phyloP scores from a whole-genome alignment of 2,113 vertebrate species.

The Hylia prasina region DNA sequence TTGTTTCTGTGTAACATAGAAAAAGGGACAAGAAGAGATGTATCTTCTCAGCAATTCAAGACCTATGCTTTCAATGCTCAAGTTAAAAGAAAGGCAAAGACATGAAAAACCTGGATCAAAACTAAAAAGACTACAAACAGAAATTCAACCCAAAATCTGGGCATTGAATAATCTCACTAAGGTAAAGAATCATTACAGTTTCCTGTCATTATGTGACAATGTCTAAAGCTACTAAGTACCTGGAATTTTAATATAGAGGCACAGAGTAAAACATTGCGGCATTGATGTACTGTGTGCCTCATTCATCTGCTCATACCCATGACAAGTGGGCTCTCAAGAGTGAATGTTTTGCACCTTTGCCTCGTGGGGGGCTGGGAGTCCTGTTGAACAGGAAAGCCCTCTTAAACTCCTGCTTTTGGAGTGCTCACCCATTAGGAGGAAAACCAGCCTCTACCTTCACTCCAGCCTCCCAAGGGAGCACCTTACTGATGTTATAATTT shows the following conservation, averaged over 20 bases:
- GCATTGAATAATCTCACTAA: not conserved
- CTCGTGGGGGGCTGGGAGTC: rapidly evolving
- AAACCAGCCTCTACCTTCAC: not conserved
- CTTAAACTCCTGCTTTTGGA: not conserved
- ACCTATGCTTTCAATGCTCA: not conserved
- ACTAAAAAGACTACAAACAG: not conserved
- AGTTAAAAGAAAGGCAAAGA: not conserved
- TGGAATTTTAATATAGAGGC: not conserved
- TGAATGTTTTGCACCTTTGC: not conserved
- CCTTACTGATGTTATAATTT: not conserved
- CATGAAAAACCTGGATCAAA: not conserved
- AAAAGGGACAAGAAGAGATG: not conserved
- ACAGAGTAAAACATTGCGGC: not conserved
- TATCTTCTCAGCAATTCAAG: not conserved
- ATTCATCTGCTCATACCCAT: not conserved
- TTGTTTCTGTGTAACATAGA: not conserved
- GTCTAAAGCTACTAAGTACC: not conserved
- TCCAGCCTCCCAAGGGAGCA: not conserved
- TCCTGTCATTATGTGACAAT: not conserved
- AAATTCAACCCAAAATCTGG: not conserved
- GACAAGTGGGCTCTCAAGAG: not conserved
- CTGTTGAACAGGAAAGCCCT: not conserved
- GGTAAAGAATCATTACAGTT: not conserved
- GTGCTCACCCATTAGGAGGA: not conserved
- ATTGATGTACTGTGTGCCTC: not conserved